These are phyloP conservation scores for Himalopsyche japonica DNA, from an alignment of 2,888 invertebrate species.

Conservation along the genomic window DNA sequence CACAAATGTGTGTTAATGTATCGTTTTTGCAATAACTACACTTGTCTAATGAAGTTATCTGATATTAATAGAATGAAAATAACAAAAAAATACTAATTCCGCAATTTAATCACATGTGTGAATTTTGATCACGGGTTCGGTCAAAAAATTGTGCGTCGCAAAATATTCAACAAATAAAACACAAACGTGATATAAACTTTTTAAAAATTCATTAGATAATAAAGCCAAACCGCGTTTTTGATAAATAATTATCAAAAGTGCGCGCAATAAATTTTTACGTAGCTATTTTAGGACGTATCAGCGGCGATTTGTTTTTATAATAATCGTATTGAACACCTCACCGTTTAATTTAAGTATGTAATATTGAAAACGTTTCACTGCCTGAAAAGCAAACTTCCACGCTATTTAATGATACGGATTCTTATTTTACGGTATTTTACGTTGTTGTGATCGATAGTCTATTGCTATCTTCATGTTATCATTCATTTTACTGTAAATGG, in stretches of 20 bases:
- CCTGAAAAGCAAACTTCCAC: slow-evolving; percentile 9
- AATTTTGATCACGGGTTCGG: too few species aligned
- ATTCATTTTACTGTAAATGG: neutral
- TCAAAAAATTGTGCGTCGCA: too few species aligned
- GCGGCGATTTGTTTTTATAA: neutral
- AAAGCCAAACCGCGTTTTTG: too few species aligned
- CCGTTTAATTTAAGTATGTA: neutral
- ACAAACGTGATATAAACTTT: too few species aligned
- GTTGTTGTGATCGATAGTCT: neutral
- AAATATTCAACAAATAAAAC: too few species aligned
- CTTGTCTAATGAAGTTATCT: neutral
- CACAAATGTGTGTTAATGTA: neutral
- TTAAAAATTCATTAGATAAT: too few species aligned
- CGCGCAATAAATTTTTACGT: neutral
- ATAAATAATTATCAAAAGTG: too few species aligned
- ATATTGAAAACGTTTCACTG: slow-evolving; percentile 10
- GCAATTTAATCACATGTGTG: too few species aligned
- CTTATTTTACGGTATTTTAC: neutral
- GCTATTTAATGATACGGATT: neutral
- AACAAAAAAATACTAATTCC: neutral
- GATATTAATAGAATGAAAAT: neutral
- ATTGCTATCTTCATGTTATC: slow-evolving; percentile 8
- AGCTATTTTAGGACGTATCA: neutral
- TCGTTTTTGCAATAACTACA: neutral
- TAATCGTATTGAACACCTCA: neutral